Conservation (phyloP, 2,888 invertebrate genomes). For the Drosophila recens region DNA sequence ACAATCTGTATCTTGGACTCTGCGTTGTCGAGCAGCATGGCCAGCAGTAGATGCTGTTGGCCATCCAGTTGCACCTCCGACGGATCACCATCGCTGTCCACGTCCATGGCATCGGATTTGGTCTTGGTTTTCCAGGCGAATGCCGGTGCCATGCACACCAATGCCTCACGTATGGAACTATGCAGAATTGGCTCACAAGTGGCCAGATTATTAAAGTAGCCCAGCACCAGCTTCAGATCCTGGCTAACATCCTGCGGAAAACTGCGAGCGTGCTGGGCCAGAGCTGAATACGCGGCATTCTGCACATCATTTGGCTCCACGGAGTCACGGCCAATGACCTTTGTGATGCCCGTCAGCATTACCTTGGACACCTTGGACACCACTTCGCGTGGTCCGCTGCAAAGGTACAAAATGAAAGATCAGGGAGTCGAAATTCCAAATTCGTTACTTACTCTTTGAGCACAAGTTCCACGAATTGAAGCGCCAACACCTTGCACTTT, state of each 20-base stretch:
- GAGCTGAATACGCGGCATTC: slow-evolving; percentile 85
- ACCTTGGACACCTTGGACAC: slow-evolving; percentile 84
- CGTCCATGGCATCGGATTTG: slow-evolving; percentile 67
- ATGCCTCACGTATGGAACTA: slow-evolving; percentile 89
- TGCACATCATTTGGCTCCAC: slow-evolving; percentile 85
- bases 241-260: slow-evolving; percentile 88
- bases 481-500: slow-evolving; percentile 91
- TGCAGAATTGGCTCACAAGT: slow-evolving; percentile 86
- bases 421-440: neutral
- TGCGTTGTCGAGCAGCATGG: slow-evolving; percentile 90
- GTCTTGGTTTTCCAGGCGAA: slow-evolving; percentile 86
- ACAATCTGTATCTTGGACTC: slow-evolving; percentile 92
- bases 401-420: neutral
- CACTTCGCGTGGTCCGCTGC: slow-evolving; percentile 82
- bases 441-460: slow-evolving; percentile 90
- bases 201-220: slow-evolving; percentile 84
- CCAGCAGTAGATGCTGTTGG: slow-evolving; percentile 86
- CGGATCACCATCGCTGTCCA: slow-evolving; percentile 51
- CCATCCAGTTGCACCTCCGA: slow-evolving; percentile 81
- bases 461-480: slow-evolving; percentile 93
- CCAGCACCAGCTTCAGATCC: slow-evolving; percentile 86
- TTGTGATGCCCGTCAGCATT: slow-evolving; percentile 83
- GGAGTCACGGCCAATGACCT: slow-evolving; percentile 83
- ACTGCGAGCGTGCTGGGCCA: slow-evolving; percentile 86
- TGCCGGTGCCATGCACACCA: slow-evolving; percentile 89